Evolutionary conservation across 2,888 invertebrate species (phyloP).

Genomic region (Marronus borbonicus): DNA sequence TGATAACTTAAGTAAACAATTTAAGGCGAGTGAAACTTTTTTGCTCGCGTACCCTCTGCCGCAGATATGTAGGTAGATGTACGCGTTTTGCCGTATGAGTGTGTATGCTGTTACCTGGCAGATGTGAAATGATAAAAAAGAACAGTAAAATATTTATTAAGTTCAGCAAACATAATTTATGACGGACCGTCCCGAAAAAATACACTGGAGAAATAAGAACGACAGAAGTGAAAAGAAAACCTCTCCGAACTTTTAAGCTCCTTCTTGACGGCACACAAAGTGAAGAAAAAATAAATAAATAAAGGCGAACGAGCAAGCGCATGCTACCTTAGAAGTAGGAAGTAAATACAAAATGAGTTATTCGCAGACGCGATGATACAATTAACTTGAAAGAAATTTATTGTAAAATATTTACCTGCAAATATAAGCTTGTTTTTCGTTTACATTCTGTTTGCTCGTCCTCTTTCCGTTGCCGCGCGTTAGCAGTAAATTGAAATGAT

Average conservation of each 20-base stretch:
- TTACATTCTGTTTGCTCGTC: conserved; percentile 24
- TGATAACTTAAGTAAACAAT: conserved; percentile 38
- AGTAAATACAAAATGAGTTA: conserved; percentile 36
- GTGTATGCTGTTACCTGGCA: conserved; percentile 27
- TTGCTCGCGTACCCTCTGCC: conserved; percentile 1
- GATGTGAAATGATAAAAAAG: conserved; percentile 46
- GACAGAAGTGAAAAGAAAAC: conserved; percentile 30
- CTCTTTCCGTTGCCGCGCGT: background rate
- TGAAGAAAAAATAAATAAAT: conserved; percentile 42
- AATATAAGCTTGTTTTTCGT: conserved; percentile 34
- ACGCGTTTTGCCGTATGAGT: background rate
- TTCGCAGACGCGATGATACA: conserved; percentile 26
- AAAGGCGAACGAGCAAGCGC: conserved; percentile 15
- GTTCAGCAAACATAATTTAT: conserved; percentile 47
- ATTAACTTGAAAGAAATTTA: conserved; percentile 43
- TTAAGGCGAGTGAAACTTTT: conserved; percentile 22
- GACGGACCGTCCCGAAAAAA: conserved; percentile 38
- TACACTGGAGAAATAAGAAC: conserved; percentile 48
- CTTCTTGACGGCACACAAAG: conserved; percentile 22
- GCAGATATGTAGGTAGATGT: conserved; percentile 7
- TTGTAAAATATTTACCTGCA: conserved; percentile 44
- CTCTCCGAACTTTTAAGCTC: conserved; percentile 18
- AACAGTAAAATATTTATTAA: conserved; percentile 48
- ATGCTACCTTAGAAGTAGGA: background rate
- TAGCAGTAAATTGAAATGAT: conserved; percentile 13